Conservation (phyloP, 2,888 invertebrate genomes). For the Phengaris alcon region DNA sequence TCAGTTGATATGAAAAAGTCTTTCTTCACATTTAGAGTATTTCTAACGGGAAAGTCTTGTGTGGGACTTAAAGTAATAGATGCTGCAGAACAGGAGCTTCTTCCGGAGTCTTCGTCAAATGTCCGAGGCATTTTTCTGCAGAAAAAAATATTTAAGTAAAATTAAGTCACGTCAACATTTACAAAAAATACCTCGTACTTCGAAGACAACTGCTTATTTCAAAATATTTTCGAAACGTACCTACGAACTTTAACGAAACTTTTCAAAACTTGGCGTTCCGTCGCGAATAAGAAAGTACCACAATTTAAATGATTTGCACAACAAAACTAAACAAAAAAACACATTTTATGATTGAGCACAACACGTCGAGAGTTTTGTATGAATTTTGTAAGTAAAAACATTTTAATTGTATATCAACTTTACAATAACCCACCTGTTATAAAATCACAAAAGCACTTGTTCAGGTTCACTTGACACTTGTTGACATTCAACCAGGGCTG, state of each 20-base stretch:
- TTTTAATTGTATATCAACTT: background rate
- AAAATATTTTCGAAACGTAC: slow-evolving; percentile 4
- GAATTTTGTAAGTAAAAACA: background rate
- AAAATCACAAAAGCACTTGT: slow-evolving; percentile 29
- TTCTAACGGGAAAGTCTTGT: slow-evolving; percentile 50
- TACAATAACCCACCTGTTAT: background rate
- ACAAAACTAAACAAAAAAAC: background rate
- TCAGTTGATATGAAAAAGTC: slow-evolving; percentile 50
- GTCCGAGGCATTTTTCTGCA: slow-evolving; percentile 62
- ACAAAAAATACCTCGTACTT: background rate
- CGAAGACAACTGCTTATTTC: background rate
- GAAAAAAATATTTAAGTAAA: slow-evolving; percentile 34
- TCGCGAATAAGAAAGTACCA: slow-evolving; percentile 14
- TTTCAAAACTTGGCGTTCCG: slow-evolving; percentile 27
- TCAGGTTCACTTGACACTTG: slow-evolving; percentile 15
- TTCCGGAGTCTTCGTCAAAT: slow-evolving; percentile 73
- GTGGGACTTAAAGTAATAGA: slow-evolving; percentile 63
- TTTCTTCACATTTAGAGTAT: slow-evolving; percentile 37
- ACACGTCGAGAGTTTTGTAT: background rate
- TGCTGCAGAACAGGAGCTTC: slow-evolving; percentile 72
- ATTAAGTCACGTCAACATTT: background rate
- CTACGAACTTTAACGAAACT: slow-evolving; percentile 23
- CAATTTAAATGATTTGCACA: background rate
- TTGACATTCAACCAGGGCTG: background rate
- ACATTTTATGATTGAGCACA: background rate